Evolutionary conservation across 2,113 vertebrate genomes (phyloP).

Genomic region (Trogon melanurus): DNA sequence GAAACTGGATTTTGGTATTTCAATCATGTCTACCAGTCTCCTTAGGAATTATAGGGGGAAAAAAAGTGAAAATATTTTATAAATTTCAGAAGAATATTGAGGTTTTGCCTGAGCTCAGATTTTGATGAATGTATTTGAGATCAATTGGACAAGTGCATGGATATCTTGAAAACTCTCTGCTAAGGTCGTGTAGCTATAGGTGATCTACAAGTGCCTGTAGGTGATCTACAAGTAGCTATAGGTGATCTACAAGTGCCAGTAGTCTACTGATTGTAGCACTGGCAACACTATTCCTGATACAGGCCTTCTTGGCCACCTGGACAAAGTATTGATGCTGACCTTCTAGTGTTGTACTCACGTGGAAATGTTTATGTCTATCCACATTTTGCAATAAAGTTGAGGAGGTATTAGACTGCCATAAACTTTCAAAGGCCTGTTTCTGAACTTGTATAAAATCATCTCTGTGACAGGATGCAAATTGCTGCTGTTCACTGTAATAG

Average conservation of each 20-base stretch:
- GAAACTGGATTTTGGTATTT: not conserved
- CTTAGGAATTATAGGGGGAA: not conserved
- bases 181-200: not conserved
- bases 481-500: not conserved
- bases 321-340: fast-evolving
- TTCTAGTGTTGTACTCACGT: not conserved
- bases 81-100: not conserved
- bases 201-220: too few species aligned
- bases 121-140: not conserved
- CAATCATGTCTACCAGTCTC: not conserved
- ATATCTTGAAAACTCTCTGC: not conserved
- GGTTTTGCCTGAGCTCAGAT: not conserved
- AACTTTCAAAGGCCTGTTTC: not conserved
- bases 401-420: not conserved
- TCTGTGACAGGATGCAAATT: not conserved
- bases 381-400: not conserved
- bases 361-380: not conserved
- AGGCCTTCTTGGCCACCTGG: too few species aligned
- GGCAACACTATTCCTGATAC: too few species aligned
- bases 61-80: not conserved
- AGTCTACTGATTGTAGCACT: not conserved
- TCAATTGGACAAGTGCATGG: not conserved
- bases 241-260: too few species aligned
- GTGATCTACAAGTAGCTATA: not conserved
- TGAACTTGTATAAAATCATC: not conserved